Conservation (phyloP, 2,113 vertebrate species). For the Mus pahari region DNA sequence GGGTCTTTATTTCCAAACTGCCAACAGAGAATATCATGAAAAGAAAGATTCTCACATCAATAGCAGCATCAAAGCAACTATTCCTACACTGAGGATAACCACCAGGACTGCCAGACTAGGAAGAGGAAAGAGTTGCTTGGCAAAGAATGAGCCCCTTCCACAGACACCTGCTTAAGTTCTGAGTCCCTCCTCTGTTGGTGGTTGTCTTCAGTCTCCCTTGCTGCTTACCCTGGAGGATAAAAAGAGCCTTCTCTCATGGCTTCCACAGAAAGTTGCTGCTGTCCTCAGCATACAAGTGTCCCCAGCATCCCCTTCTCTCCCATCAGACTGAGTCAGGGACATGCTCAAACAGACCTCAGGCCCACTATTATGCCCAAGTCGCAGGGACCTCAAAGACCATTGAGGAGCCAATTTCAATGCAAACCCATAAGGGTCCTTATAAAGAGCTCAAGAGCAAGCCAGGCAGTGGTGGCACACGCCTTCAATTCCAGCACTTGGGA, state of each 20-base stretch:
- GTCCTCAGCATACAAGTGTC: neutral
- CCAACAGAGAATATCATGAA: neutral
- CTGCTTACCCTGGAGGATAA: neutral
- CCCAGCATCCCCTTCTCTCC: neutral
- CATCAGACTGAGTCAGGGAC: neutral
- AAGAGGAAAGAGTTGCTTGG: neutral
- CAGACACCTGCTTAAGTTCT: neutral
- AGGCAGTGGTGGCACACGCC: too few species aligned
- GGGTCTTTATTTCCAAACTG: neutral
- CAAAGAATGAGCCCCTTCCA: neutral
- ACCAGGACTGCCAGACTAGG: neutral
- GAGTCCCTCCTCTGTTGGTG: neutral
- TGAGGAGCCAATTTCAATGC: too few species aligned
- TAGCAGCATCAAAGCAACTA: neutral
- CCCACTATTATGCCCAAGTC: too few species aligned
- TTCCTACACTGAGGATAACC: accelerated
- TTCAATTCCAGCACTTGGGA: too few species aligned
- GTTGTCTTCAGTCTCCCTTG: neutral
- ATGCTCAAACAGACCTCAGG: neutral
- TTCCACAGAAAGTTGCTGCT: neutral
- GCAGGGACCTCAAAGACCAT: too few species aligned
- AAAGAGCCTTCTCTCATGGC: neutral
- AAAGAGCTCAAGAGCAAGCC: too few species aligned
- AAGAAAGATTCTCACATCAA: neutral
- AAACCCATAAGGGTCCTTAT: too few species aligned